phyloP scores from a whole-genome alignment of 1,140 invertebrate species.

The Cyphomyrmex costatus region DNA sequence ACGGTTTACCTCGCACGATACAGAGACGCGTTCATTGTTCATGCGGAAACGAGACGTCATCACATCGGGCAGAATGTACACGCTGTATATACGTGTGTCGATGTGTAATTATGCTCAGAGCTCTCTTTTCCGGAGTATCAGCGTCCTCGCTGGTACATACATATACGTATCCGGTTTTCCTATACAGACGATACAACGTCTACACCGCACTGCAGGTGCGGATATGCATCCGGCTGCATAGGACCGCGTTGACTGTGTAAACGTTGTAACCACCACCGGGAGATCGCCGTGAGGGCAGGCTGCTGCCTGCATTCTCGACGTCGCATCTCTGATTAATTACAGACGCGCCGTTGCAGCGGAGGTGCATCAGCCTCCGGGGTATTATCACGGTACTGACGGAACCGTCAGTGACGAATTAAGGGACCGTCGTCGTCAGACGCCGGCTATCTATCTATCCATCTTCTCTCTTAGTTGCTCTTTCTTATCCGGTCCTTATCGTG shows the following conservation, averaged over 20 bases:
- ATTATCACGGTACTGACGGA: conserved; percentile 69
- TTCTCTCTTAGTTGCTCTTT: conserved; percentile 31
- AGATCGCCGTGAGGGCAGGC: conserved; percentile 22
- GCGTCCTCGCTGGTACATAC: background rate
- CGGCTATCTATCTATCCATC: conserved; percentile 51
- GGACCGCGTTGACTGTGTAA: conserved; percentile 62
- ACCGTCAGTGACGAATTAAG: conserved; percentile 74
- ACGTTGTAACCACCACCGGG: conserved; percentile 46
- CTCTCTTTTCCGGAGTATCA: conserved; percentile 44
- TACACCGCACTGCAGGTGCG: background rate
- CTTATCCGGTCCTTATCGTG: conserved; percentile 47
- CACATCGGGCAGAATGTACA: background rate
- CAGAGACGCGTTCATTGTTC: conserved; percentile 6
- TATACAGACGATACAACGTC: conserved; percentile 11
- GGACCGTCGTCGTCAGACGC: conserved; percentile 31
- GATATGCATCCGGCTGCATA: conserved; percentile 10
- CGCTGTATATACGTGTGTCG: background rate
- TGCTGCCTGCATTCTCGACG: conserved; percentile 63
- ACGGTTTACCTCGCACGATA: background rate
- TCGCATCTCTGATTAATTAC: conserved; percentile 80
- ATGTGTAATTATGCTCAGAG: conserved; percentile 41
- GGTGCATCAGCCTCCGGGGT: conserved; percentile 35
- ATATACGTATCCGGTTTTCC: conserved; percentile 35
- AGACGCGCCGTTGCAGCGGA: conserved; percentile 67
- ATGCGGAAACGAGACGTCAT: conserved; percentile 20